Conservation (phyloP, 2,797 vertebrate species). For the Protonibea diacanthus region DNA sequence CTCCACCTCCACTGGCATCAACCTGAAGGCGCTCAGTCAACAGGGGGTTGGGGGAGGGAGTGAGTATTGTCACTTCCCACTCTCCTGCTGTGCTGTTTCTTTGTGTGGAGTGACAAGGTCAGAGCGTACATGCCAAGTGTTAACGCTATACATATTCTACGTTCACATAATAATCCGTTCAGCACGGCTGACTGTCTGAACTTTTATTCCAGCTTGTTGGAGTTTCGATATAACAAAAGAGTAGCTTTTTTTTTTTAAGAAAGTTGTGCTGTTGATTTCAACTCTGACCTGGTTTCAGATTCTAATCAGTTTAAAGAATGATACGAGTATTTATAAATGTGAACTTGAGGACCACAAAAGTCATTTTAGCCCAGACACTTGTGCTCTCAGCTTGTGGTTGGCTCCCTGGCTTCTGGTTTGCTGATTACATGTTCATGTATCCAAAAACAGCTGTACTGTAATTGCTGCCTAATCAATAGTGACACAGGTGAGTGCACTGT, state of each 20-base stretch:
- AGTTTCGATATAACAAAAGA: not conserved
- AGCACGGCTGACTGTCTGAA: not conserved
- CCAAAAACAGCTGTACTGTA: constrained; percentile 48
- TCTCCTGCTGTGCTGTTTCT: constrained; percentile 13
- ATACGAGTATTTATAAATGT: not conserved
- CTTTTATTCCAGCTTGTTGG: constrained; percentile 1
- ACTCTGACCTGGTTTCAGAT: constrained; percentile 6
- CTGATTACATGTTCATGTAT: constrained; percentile 44
- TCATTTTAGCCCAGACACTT: constrained; percentile 5
- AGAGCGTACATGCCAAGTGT: not conserved
- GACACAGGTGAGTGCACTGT: constrained; percentile 34
- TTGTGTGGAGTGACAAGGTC: constrained; percentile 15
- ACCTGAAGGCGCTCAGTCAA: not conserved
- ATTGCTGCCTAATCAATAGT: constrained; percentile 57
- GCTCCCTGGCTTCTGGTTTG: constrained; percentile 18
- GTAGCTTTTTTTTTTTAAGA: not conserved
- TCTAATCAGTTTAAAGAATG: not conserved
- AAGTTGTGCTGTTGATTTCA: constrained; percentile 22
- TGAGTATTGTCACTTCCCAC: not conserved
- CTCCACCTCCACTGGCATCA: not conserved
- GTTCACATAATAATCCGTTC: constrained; percentile 12
- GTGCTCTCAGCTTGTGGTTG: constrained; percentile 19
- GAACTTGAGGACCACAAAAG: constrained; percentile 23
- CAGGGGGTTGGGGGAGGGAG: not conserved
- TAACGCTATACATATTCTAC: not conserved